Evolutionary conservation across 2,888 invertebrate genomes (phyloP).

Genomic region (Orgyia antiqua): DNA sequence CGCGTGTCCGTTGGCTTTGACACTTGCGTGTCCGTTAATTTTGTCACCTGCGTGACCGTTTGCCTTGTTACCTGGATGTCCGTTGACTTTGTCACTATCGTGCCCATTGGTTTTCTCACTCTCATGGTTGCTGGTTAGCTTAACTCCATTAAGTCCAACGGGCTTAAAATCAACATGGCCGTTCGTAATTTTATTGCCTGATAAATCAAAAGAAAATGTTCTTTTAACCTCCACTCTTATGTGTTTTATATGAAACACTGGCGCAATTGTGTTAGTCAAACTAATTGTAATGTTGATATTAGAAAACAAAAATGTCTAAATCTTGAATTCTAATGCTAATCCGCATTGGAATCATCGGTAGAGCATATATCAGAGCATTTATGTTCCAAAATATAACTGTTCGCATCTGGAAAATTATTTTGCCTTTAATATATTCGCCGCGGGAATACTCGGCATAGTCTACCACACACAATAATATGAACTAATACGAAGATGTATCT

Average conservation of each 20-base stretch:
- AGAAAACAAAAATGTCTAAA: conserved; percentile 15
- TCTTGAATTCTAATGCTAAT: conserved; percentile 41
- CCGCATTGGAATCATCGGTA: conserved; percentile 50
- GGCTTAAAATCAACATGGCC: conserved; percentile 31
- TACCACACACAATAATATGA: conserved; percentile 14
- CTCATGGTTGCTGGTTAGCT: conserved; percentile 6
- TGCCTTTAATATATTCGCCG: conserved; percentile 35
- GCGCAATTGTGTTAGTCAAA: conserved; percentile 61
- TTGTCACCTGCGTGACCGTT: conserved; percentile 30
- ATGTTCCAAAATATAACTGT: conserved; percentile 49
- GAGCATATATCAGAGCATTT: conserved; percentile 45
- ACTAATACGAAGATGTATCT: conserved; percentile 20
- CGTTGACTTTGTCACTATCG: conserved; percentile 20
- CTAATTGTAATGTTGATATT: conserved; percentile 20
- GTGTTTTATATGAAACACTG: conserved; percentile 40
- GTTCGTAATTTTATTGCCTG: conserved; percentile 52
- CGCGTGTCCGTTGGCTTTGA: conserved; percentile 25
- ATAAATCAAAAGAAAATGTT: conserved; percentile 55
- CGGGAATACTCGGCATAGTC: conserved; percentile 16
- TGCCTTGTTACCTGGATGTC: conserved; percentile 40
- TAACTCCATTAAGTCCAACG: conserved; percentile 26
- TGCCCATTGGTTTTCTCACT: conserved; percentile 8
- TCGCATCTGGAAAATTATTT: conserved; percentile 64
- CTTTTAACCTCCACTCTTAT: conserved; percentile 41
- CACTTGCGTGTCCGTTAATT: conserved; percentile 26